Evolutionary conservation across 37 sponge, comb jelly and placozoan genomes (phyloP).

Genomic region (Cliona cf. orientalis): DNA sequence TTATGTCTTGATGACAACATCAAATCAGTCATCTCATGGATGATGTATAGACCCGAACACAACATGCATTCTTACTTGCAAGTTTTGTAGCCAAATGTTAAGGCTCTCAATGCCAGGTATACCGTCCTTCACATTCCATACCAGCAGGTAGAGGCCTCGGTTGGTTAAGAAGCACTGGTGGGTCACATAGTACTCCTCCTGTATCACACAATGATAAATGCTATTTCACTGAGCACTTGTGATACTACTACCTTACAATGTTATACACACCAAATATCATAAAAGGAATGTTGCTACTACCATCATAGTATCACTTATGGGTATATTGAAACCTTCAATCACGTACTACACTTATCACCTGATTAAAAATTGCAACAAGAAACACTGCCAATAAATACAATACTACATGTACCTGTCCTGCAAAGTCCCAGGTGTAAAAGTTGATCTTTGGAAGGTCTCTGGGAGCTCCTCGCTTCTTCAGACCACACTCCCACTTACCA

Average conservation of each 20-base stretch:
- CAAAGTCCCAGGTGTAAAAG: conserved; percentile 88
- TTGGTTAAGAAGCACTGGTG: conserved; percentile 82
- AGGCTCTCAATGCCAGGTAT: conserved; percentile 62
- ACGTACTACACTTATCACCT: background rate
- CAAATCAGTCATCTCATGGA: background rate
- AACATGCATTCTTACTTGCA: conserved; percentile 44
- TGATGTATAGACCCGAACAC: background rate
- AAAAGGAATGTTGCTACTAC: background rate
- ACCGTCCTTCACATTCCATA: conserved; percentile 66
- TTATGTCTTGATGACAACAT: background rate
- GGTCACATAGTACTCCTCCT: conserved; percentile 83
- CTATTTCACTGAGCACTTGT: no score
- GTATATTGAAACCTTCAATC: no score
- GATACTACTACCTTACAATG: no score
- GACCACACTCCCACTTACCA: conserved; percentile 58
- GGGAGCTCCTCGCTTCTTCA: background rate
- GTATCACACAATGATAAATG: background rate
- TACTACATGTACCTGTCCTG: conserved; percentile 57
- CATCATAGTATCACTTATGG: no score
- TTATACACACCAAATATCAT: background rate
- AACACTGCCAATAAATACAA: no score
- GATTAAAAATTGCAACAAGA: no score
- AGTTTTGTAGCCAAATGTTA: conserved; percentile 67
- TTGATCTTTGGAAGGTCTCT: conserved; percentile 34
- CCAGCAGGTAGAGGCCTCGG: conserved; percentile 69